Evolutionary conservation across 2,113 vertebrate genomes (phyloP).

Genomic region (Leptodactylus fuscus): DNA sequence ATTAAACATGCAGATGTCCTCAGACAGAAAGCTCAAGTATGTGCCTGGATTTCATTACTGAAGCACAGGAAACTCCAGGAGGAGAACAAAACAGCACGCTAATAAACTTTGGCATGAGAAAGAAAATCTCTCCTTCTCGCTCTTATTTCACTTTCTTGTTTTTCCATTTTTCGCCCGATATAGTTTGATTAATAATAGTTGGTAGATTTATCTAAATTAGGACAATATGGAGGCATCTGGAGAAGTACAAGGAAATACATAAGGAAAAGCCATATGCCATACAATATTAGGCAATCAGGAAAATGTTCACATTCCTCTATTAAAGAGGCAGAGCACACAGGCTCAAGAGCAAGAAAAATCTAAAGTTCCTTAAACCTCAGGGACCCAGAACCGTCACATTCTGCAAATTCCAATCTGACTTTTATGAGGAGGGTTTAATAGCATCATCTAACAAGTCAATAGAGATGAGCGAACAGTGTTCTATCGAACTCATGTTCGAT

Average conservation of each 20-base stretch:
- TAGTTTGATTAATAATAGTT: background rate
- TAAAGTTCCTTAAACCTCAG: background rate
- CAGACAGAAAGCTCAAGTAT: constrained; percentile 44
- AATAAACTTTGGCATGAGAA: constrained; percentile 49
- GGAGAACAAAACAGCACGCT: constrained; percentile 41
- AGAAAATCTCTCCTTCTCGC: constrained; percentile 17
- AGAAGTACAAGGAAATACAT: constrained; percentile 1
- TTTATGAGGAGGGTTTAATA: background rate
- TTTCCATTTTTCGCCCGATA: background rate
- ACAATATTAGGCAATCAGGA: background rate
- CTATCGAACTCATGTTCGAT: too few relatives aligned
- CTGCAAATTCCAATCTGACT: background rate
- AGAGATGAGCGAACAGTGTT: too few relatives aligned
- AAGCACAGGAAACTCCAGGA: constrained; percentile 44
- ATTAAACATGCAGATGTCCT: constrained; percentile 56
- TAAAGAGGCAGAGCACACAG: background rate
- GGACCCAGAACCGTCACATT: background rate
- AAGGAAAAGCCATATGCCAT: background rate
- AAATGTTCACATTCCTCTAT: background rate
- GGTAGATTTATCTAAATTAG: background rate
- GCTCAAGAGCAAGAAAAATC: background rate
- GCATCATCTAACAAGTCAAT: background rate
- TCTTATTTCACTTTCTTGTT: background rate
- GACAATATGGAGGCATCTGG: background rate
- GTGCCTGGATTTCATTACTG: constrained; percentile 56